phyloP scores from a whole-genome alignment of 2,797 vertebrate species.

The Clarias laeviceps region DNA sequence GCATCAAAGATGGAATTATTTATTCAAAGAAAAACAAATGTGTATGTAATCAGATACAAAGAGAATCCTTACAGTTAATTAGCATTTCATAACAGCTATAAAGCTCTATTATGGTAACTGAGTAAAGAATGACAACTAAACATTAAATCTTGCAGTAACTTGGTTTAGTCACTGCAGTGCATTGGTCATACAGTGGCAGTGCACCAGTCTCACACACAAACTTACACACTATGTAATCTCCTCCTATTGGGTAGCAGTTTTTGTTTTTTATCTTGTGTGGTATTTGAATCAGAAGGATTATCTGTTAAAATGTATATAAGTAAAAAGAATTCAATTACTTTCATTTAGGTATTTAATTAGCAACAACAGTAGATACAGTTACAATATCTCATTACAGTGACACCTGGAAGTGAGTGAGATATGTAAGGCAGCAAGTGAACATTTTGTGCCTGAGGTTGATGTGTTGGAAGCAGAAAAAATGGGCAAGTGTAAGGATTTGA shows the following conservation, averaged over 20 bases:
- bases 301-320: neutral
- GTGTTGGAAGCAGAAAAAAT: too few relatives aligned
- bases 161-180: neutral
- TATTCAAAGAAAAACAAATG: neutral
- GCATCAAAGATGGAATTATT: neutral
- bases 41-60: neutral
- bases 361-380: neutral
- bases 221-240: neutral
- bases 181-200: neutral
- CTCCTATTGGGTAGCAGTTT: neutral
- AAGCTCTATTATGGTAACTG: neutral
- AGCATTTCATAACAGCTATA: neutral
- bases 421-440: too few relatives aligned
- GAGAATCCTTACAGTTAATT: neutral
- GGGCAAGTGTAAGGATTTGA: too few relatives aligned
- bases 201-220: too few relatives aligned
- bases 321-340: neutral
- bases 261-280: neutral
- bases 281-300: neutral
- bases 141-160: neutral
- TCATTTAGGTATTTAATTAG: neutral
- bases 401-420: too few relatives aligned
- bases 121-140: neutral
- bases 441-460: too few relatives aligned
- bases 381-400: too few relatives aligned